A percentile compares a stretch with the other conserved stretches of the same genome.
phyloP scores from a whole-genome alignment of 30 jellyfish, hydroid and myxozoan species.

The Clytia hemisphaerica region DNA sequence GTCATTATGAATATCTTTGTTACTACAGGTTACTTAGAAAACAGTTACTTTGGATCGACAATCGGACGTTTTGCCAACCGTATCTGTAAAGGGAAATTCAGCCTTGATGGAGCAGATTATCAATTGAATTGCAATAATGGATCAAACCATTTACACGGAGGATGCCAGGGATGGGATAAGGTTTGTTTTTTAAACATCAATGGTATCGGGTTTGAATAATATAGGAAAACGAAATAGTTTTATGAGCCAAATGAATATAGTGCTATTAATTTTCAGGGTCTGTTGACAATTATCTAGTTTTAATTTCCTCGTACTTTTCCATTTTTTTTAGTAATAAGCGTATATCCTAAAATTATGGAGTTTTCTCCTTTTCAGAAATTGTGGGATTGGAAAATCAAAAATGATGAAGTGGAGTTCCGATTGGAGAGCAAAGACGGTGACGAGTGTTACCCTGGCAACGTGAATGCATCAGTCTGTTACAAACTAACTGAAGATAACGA shows the following conservation, averaged over 20 bases:
- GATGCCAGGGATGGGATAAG: conserved; percentile 59
- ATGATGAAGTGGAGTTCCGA: conserved; percentile 28
- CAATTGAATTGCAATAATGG: conserved; percentile 68
- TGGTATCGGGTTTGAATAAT: neutral
- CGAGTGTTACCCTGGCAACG: conserved; percentile 81
- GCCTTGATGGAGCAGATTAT: conserved; percentile 53
- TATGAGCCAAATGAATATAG: no score
- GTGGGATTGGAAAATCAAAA: conserved; percentile 45
- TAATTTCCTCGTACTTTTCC: no score
- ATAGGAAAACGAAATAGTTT: neutral
- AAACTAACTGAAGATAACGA: conserved; percentile 45
- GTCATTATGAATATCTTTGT: no score
- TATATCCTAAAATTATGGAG: no score
- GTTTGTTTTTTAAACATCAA: conserved; percentile 9
- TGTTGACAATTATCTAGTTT: no score
- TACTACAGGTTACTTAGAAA: conserved; percentile 34
- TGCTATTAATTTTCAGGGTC: no score
- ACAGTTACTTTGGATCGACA: conserved; percentile 71
- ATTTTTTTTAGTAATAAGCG: no score
- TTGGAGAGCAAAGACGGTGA: conserved; percentile 70
- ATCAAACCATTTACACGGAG: conserved; percentile 82
- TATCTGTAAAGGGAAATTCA: conserved; percentile 51
- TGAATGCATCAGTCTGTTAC: conserved; percentile 45
- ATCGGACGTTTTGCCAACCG: conserved; percentile 89
- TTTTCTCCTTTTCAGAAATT: conserved; percentile 27